Percentiles rank a stretch among this genome's conserved stretches.
These are phyloP conservation scores for Apodemia zela DNA, from an alignment of 2,888 invertebrate genomes.

Conservation along the genomic window DNA sequence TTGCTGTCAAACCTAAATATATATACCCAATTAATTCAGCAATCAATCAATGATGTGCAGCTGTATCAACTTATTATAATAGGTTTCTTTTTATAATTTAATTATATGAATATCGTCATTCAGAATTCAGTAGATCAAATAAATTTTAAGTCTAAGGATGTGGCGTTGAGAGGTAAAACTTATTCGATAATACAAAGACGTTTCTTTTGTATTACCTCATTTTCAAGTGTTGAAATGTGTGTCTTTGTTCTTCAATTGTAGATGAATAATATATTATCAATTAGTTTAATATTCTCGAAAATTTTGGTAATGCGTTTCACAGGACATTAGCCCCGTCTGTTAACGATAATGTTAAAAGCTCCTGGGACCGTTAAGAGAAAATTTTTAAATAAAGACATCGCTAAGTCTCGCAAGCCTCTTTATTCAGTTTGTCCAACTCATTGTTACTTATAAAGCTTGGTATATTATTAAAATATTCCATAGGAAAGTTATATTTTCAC, in stretches of 20 bases:
- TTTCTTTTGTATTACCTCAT: no score
- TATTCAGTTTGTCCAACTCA: not conserved
- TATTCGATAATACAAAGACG: no score
- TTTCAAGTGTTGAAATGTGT: not conserved
- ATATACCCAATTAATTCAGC: no score
- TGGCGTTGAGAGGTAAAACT: no score
- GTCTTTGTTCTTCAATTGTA: not conserved
- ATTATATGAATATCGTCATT: no score
- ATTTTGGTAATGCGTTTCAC: conserved; percentile 1
- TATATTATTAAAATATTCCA: conserved; percentile 7
- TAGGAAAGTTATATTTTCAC: conserved; percentile 15
- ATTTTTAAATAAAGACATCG: conserved; percentile 11
- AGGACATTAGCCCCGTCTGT: not conserved
- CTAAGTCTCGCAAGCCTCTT: conserved; percentile 9
- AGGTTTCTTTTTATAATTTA: no score
- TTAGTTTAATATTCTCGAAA: not conserved
- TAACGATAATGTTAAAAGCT: conserved; percentile 15
- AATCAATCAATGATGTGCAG: no score
- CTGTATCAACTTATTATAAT: no score
- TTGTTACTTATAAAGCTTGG: not conserved
- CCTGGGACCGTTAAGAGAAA: not conserved
- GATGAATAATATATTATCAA: not conserved
- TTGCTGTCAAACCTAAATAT: no score
- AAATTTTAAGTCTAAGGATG: no score
- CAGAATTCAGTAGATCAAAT: no score